These are phyloP conservation scores for Tympanuchus pallidicinctus DNA, from an alignment of 2,113 vertebrate genomes.

Conservation along the genomic window DNA sequence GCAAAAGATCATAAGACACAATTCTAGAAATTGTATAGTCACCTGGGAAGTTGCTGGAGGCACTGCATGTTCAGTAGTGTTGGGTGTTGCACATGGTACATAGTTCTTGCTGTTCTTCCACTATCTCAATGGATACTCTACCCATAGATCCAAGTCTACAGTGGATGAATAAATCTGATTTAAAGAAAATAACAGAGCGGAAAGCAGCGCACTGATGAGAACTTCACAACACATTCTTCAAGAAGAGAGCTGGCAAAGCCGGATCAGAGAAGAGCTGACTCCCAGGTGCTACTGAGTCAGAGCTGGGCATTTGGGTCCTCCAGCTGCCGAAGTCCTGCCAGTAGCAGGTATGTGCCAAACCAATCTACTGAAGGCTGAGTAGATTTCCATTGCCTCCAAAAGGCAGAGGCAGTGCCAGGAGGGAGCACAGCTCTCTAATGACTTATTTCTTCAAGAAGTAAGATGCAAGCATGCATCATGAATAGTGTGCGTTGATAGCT, in stretches of 20 bases:
- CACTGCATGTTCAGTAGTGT: rapidly evolving
- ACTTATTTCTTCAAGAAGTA: not conserved
- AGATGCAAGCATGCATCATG: not conserved
- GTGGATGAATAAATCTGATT: not conserved
- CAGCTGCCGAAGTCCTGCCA: conserved; percentile 6
- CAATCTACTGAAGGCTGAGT: not conserved
- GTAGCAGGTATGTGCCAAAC: not conserved
- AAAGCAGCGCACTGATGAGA: not conserved
- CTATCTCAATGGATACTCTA: not conserved
- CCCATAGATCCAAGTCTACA: not conserved
- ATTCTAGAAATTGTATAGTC: not conserved
- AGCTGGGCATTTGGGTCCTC: not conserved
- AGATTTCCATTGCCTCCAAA: not conserved
- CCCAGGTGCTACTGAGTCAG: not conserved
- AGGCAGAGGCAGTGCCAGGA: not conserved
- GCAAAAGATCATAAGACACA: not conserved
- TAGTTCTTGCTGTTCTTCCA: not conserved
- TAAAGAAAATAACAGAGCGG: not conserved
- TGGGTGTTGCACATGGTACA: not conserved
- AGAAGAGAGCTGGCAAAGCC: not conserved
- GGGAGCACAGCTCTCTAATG: not conserved
- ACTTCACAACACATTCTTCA: not conserved
- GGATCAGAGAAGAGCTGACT: not conserved
- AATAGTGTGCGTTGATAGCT: not conserved
- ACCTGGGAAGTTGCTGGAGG: not conserved